Conservation (phyloP, 2,797 vertebrate genomes). For the Dipus sagitta region DNA sequence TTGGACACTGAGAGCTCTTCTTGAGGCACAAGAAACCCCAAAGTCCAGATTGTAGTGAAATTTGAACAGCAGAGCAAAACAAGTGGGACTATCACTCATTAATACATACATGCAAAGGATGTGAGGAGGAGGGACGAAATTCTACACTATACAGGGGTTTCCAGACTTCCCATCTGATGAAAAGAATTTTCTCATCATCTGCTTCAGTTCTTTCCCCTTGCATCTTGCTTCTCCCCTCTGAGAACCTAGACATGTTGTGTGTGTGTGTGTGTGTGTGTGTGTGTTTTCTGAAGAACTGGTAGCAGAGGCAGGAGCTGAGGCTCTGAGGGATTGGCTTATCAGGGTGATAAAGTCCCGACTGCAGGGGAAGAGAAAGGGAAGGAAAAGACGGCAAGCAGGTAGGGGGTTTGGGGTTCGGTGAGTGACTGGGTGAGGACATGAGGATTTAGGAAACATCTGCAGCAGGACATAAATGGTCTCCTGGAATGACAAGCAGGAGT, state of each 20-base stretch:
- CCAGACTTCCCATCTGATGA: neutral
- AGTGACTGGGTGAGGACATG: neutral
- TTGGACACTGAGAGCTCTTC: neutral
- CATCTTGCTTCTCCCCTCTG: neutral
- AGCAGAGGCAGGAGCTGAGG: neutral
- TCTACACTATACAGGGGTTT: accelerated
- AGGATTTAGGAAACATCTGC: neutral
- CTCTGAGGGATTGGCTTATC: neutral
- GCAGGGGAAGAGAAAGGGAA: neutral
- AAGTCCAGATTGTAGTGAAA: neutral
- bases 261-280: neutral
- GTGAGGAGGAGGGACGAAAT: neutral
- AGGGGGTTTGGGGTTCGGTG: neutral
- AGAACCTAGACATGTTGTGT: neutral
- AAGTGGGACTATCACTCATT: neutral
- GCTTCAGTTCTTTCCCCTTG: neutral
- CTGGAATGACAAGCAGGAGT: accelerated
- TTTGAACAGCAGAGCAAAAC: neutral
- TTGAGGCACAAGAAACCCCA: neutral
- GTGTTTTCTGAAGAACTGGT: neutral
- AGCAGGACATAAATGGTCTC: neutral
- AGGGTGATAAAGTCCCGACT: neutral
- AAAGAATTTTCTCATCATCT: neutral
- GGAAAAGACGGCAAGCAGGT: neutral
- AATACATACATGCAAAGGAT: neutral